Evolutionary conservation across 2,797 vertebrate genomes (phyloP), one percentile per base, ranked within the genome.

Genomic region (Scomberomorus guttatus): DNA sequence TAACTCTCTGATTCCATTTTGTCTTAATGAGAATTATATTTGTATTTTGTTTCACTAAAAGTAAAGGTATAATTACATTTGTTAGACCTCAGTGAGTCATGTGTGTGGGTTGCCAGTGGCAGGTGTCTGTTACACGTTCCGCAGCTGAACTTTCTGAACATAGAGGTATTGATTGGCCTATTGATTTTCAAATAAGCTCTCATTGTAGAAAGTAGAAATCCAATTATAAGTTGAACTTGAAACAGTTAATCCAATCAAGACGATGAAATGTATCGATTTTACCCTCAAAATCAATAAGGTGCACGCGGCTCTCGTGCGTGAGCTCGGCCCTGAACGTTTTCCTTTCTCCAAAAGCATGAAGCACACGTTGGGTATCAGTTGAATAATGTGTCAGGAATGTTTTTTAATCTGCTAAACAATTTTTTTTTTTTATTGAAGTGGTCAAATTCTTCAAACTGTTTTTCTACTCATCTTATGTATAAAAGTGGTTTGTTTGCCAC

Each of bases 161-260:
- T 7, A 51, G 69, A 74, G 55, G 67, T 91, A 94, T 95, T 91
- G 94, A 95, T 95, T 95, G 86, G 79, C 55, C 55, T 85, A 95
- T 95, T 95, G 95, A 95, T 95, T 95, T 95, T 94, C 90, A 87
- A 90, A 90, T 86, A 78, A 89, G 89, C 85, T 84, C 84, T 83
- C 86, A 67, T 85, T 81, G 86, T 89, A 88, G 90, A 93, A 92
- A 94, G 92, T 90, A 90, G 81, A 92, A 95, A 95, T 95, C 95
- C 94, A 93, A 95, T 95, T 95, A 95, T 91, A 94, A 87, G 76
- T 92, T 92, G 75, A 93, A 87, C 76, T 72, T 80, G 57, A 91
- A 93, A 91, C 78, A 46, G 75, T 88, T 95, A 94, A 95, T 95
- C 94, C 93, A 90, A 90, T 95, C 93, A 94, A 94, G 89, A 86